Base-by-base conservation (phyloP, 2,888 invertebrate genomes). In the Parapristionchus giblindavisi region DNA sequence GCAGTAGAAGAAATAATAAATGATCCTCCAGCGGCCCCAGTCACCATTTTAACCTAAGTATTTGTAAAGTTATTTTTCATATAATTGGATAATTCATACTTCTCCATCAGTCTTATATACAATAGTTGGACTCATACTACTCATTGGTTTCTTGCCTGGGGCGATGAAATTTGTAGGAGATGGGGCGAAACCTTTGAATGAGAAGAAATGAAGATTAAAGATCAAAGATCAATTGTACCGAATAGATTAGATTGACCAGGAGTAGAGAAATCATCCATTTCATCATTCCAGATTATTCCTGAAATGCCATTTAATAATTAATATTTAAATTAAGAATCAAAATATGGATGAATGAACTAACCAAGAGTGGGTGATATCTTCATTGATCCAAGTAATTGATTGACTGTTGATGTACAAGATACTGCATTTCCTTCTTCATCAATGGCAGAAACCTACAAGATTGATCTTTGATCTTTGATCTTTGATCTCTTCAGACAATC, bases 1-100 rank as follows among this genome's bases (percentile, higher is more conserved):
- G 90, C 89, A 4, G 93, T 92, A 78, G 93, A 92, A 0, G 94
- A 93, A 5, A 94, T 94, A 79, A 96, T 96, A 89, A 93, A 93
- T 0, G 93, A 93, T 36, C 96, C 96, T 3, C 96, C 96, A 3
- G 96, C 94, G 0, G 93, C 94, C 0, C 96, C 96, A 4, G 93
- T 89, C 0, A 93, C 91, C 83, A 94, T 87, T 58, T 90, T 83
- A 54, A 92, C 93, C 73, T 92, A 61, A 32, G 48, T 4, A 43
- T 43, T 43, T 29, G 21, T 56, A 11, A 29, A 11, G 27, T 54
- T 54, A 14, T n/a, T n/a, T 4, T 1, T 60, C 1, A 60, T 34
- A 4, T 60, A 32, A 34, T 60, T 60, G n/a, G 4, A 1, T 27
- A 56, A 60, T 17, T 5, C 63, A 1, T 11, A 52, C 52, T 40